Percentiles rank a stretch among this genome's conserved stretches.
Conservation (phyloP, 2,113 vertebrate species). For the Acanthisitta chloris region DNA sequence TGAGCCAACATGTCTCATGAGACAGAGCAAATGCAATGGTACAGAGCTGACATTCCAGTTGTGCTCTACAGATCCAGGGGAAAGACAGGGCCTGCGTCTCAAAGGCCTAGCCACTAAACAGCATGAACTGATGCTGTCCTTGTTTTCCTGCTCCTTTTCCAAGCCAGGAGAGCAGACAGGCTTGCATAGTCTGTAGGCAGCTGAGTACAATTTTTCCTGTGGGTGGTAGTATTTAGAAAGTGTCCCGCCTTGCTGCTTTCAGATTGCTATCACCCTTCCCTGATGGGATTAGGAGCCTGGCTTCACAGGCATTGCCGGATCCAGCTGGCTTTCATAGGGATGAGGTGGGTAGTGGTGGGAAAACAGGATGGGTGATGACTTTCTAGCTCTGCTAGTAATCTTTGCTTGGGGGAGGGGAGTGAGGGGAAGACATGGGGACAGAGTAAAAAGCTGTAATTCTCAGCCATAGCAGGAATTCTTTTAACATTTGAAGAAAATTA, state of each 20-base stretch:
- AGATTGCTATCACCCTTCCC: slow-evolving; percentile 15
- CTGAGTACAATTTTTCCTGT: slow-evolving; percentile 18
- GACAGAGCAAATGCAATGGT: neutral
- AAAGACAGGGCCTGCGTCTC: neutral
- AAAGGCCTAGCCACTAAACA: neutral
- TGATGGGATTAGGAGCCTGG: slow-evolving; percentile 23
- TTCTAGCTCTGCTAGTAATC: neutral
- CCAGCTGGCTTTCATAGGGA: neutral
- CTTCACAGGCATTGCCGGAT: slow-evolving; percentile 12
- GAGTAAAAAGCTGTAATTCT: neutral
- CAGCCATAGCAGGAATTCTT: neutral
- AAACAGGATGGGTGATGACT: slow-evolving; percentile 8
- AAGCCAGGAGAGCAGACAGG: neutral
- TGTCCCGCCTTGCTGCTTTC: neutral
- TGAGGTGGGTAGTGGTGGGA: neutral
- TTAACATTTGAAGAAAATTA: neutral
- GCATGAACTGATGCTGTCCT: neutral
- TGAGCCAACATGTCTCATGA: accelerated
- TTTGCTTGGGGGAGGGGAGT: neutral
- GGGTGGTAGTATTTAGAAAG: slow-evolving; percentile 41
- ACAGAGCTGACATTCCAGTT: neutral
- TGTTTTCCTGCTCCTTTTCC: neutral
- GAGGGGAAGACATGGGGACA: neutral
- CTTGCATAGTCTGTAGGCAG: neutral
- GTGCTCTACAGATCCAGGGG: neutral